Conservation (phyloP, 2,113 vertebrate genomes). For the Oncorhynchus clarkii region DNA sequence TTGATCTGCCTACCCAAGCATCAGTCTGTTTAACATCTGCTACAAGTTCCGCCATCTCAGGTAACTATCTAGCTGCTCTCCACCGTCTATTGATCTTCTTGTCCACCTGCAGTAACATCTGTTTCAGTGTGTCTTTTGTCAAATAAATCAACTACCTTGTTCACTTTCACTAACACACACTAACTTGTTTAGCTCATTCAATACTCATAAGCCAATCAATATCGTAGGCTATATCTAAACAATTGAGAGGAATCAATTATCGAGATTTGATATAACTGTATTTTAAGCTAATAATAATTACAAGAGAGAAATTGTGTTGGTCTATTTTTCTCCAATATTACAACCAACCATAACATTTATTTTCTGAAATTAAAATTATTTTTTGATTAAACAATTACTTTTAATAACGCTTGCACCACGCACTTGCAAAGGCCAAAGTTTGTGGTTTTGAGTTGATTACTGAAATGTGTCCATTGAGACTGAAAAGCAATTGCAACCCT, state of each 20-base stretch:
- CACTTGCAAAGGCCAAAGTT: neutral
- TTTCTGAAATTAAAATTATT: neutral
- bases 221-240: neutral
- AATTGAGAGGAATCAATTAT: neutral
- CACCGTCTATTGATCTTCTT: constrained; percentile 73
- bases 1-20: constrained; percentile 79
- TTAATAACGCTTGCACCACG: neutral
- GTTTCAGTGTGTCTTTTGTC: constrained; percentile 70
- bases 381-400: neutral
- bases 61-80: constrained; percentile 72
- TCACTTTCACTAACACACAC: constrained; percentile 61
- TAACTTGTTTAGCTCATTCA: constrained; percentile 32
- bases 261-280: neutral
- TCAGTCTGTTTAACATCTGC: constrained; percentile 80
- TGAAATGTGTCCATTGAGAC: constrained; percentile 1
- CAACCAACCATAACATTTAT: neutral
- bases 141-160: constrained; percentile 56
- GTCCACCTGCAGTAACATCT: constrained; percentile 81
- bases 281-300: neutral
- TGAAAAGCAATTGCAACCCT: neutral
- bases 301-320: neutral
- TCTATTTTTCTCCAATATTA: too few species aligned
- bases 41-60: constrained; percentile 75
- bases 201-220: constrained; percentile 9
- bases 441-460: neutral